Percentiles rank a stretch among this genome's conserved stretches.
phyloP scores from a whole-genome alignment of 2,888 invertebrate genomes.

The Leptarthrus brevirostris region DNA sequence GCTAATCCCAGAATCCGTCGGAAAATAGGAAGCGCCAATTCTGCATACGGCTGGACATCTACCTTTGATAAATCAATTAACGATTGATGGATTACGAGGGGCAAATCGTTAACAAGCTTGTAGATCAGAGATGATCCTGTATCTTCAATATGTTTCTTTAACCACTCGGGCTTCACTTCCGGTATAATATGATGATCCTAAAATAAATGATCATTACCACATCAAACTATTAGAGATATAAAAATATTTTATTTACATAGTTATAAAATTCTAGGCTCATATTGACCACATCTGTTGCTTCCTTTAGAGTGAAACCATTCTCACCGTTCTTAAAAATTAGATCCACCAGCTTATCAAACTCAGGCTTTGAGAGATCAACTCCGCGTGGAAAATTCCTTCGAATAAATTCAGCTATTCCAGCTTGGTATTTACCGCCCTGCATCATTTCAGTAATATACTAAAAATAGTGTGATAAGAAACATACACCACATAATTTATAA shows the following conservation, averaged over 20 bases:
- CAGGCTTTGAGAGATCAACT: not conserved
- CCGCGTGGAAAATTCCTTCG: slow-evolving; percentile 34
- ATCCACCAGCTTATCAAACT: not conserved
- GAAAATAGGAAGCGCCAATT: slow-evolving; percentile 46
- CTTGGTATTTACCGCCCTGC: not conserved
- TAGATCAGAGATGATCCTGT: slow-evolving; percentile 45
- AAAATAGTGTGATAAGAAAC: no score
- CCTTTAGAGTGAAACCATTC: not conserved
- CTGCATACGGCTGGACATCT: slow-evolving; percentile 44
- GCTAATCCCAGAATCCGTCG: slow-evolving; percentile 50
- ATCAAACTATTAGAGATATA: no score
- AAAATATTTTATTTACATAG: slow-evolving; percentile 41
- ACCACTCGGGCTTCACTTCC: slow-evolving; percentile 42
- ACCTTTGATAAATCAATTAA: slow-evolving; percentile 49
- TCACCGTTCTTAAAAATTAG: slow-evolving; percentile 43
- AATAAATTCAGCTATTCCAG: slow-evolving; percentile 33
- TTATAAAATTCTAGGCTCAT: slow-evolving; percentile 38
- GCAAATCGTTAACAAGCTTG: slow-evolving; percentile 26
- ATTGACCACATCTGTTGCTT: not conserved
- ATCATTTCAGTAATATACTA: slow-evolving; percentile 21
- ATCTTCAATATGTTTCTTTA: slow-evolving; percentile 42
- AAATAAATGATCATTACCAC: slow-evolving; percentile 4
- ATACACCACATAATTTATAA: no score
- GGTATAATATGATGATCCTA: slow-evolving; percentile 29
- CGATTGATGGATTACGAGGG: slow-evolving; percentile 38